A percentile compares a stretch with the other conserved stretches of the same genome.
Conservation (phyloP, 2,888 invertebrate species). For the Allophyes oxyacanthae region DNA sequence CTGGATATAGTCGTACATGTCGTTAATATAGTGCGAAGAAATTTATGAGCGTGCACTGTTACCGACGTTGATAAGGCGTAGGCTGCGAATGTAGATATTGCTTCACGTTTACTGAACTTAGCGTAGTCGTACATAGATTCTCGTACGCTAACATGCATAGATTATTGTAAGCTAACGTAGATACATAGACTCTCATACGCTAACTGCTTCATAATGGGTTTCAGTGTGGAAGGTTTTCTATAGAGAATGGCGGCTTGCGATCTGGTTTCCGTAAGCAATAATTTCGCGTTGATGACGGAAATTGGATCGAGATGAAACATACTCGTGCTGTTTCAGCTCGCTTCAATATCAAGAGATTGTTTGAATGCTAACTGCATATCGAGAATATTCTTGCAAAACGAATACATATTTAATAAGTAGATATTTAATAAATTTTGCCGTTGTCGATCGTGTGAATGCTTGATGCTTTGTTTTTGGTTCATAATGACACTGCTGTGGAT, state of each 20-base stretch:
- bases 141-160: neutral
- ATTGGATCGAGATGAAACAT: too few relatives aligned
- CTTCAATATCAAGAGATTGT: too few relatives aligned
- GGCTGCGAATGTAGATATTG: slow-evolving; percentile 15
- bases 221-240: slow-evolving; percentile 6
- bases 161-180: neutral
- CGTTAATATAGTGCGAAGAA: slow-evolving; percentile 28
- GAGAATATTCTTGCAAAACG: too few relatives aligned
- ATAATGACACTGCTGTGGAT: too few relatives aligned
- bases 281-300: slow-evolving; percentile 18
- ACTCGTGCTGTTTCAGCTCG: too few relatives aligned
- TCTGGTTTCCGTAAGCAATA: slow-evolving; percentile 18
- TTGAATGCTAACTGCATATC: too few relatives aligned
- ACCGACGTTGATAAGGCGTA: slow-evolving; percentile 25
- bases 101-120: slow-evolving; percentile 1
- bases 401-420: too few relatives aligned
- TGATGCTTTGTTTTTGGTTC: too few relatives aligned
- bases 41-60: slow-evolving; percentile 35
- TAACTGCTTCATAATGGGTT: slow-evolving; percentile 10
- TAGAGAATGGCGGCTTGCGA: slow-evolving; percentile 9
- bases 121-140: too few relatives aligned
- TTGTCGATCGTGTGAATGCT: too few relatives aligned
- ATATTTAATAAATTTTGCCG: too few relatives aligned
- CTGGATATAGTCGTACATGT: slow-evolving; percentile 32
- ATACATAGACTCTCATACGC: neutral